A percentile compares a stretch with the other conserved stretches of the same genome.
These are phyloP conservation scores for Galerucella pusilla DNA, from an alignment of 2,888 invertebrate genomes.

Conservation along the genomic window DNA sequence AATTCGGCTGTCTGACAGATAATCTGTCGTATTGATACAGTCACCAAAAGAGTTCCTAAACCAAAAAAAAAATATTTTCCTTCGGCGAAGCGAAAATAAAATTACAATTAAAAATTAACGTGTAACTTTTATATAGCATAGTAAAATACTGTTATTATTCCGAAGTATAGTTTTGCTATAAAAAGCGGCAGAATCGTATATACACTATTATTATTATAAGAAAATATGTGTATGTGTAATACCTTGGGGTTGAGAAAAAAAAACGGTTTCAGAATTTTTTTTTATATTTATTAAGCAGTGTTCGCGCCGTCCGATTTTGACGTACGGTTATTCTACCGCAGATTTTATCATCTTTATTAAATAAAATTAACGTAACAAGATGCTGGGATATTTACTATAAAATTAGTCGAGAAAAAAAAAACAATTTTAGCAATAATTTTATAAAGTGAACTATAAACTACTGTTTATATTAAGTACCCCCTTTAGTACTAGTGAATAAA, in stretches of 20 bases:
- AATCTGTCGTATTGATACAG: conserved; percentile 32
- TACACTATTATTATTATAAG: conserved; percentile 62
- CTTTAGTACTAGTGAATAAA: conserved; percentile 27
- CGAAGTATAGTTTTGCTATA: conserved; percentile 64
- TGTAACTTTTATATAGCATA: conserved; percentile 64
- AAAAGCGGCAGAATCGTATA: conserved; percentile 61
- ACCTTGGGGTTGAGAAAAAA: neutral
- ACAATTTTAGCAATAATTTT: neutral
- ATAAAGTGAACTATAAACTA: conserved; percentile 51
- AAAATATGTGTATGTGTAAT: conserved; percentile 63
- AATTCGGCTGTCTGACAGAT: conserved; percentile 34
- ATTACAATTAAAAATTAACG: conserved; percentile 58
- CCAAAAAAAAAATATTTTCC: conserved; percentile 55
- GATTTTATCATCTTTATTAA: no score
- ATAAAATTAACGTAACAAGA: no score
- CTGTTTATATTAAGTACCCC: conserved; percentile 48
- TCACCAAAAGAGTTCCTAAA: conserved; percentile 63
- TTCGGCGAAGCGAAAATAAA: conserved; percentile 59
- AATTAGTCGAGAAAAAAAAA: no score
- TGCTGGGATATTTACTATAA: no score
- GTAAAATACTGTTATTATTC: conserved; percentile 60
- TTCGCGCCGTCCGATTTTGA: no score
- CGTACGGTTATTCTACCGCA: no score
- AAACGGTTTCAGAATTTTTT: neutral
- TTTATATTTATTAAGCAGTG: neutral